Evolutionary conservation across 2,797 vertebrate genomes (phyloP), one percentile per base, ranked within the genome.

Genomic region (Onychomys torridus): DNA sequence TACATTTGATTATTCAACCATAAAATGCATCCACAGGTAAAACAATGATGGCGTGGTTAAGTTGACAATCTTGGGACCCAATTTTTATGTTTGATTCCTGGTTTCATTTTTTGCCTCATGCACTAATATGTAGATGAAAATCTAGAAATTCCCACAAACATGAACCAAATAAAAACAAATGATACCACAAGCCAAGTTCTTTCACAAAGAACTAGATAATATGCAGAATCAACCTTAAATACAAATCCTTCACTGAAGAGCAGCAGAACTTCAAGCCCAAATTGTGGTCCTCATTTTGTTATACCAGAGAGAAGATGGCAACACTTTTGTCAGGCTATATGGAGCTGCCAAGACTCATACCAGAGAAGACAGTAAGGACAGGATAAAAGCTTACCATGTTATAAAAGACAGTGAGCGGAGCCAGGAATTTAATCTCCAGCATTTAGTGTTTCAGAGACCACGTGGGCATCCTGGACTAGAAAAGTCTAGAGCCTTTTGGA

Each of bases 311-410:
- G 4, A 14, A 10, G 8, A 19, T 5, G 25, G 4, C 27, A 32
- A 0, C 4, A 49, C 6, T 13, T 25, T n/a, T 65, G 19, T 46
- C 32, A 17, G 34, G 32, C 14, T 59, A 5, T 29, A 25, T 16
- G 3, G 3, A 17, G 23, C 1, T 13, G 0, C 46, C 21, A 23
- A 19, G 61, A 10, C 13, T 23, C 19, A 5, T 6, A 3, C 29
- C 32, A 67, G 4, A 43, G 55, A 75, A 67, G 2, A 46, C 11
- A 32, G 25, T 17, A 1, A 46, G 3, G 6, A 52, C 19, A 17
- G 40, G 46, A 55, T 11, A 17, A 13, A 37, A 49, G 2, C 5
- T 2, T 14, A 10, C 37, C 55, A 8, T n/a, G 1, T 32, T 17
- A 83, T 37, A 65, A 49, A 90, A 57, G 17, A 11, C 11, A 57